Conservation (phyloP, 2,797 vertebrate species). For the Silurus lanzhouensis region DNA sequence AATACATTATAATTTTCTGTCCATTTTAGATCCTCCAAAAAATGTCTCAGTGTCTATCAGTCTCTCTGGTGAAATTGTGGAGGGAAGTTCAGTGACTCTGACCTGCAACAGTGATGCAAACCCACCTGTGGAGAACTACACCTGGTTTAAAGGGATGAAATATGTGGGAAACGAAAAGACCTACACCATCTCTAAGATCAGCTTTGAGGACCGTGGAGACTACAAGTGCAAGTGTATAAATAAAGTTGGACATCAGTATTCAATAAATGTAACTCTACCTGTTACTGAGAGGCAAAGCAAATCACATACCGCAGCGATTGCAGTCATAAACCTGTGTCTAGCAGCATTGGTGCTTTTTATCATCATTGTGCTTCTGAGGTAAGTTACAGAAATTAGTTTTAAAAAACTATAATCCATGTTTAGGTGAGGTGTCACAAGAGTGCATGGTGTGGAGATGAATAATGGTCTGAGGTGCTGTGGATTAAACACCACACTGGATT, state of each 20-base stretch:
- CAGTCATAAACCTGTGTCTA: neutral
- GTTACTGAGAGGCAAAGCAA: neutral
- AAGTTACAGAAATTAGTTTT: neutral
- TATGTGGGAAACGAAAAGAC: neutral
- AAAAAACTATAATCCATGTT: neutral
- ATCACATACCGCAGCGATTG: neutral
- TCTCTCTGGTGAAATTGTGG: too few relatives aligned
- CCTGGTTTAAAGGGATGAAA: slow-evolving; percentile 51
- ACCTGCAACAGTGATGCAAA: slow-evolving; percentile 57
- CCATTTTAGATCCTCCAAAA: too few relatives aligned
- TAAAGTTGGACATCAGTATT: neutral
- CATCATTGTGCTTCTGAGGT: neutral
- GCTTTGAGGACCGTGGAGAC: neutral
- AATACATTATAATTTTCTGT: too few relatives aligned
- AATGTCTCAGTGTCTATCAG: too few relatives aligned
- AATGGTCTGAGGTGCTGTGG: too few relatives aligned
- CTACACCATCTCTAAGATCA: slow-evolving; percentile 43
- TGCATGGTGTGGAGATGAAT: too few relatives aligned
- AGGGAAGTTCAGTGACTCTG: slow-evolving; percentile 20
- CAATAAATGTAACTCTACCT: neutral
- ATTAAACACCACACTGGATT: too few relatives aligned
- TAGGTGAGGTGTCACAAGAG: too few relatives aligned
- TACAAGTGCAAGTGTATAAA: slow-evolving; percentile 8
- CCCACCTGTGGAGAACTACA: slow-evolving; percentile 49
- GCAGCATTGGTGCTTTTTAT: neutral